phyloP scores from a whole-genome alignment of 1,140 invertebrate species.

The Magallana angulata region DNA sequence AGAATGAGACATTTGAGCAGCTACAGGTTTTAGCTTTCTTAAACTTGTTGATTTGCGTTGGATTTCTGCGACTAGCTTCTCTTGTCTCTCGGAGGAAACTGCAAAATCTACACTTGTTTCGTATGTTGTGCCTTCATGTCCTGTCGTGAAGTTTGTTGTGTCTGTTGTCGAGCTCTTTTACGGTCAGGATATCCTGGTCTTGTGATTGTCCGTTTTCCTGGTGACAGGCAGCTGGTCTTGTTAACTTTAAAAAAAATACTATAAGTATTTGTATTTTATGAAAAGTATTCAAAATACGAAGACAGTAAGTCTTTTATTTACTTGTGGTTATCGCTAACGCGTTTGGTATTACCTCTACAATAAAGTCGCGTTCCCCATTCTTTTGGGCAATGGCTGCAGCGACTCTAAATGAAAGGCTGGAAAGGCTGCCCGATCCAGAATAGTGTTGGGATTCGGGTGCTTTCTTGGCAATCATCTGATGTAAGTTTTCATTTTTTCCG shows the following conservation, averaged over 20 bases:
- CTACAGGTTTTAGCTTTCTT: neutral
- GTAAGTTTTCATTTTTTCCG: neutral
- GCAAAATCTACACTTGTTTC: neutral
- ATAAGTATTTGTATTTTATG: neutral
- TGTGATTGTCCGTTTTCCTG: neutral
- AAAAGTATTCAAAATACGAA: neutral
- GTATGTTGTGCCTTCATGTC: neutral
- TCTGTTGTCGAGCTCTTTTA: neutral
- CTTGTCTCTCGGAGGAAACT: neutral
- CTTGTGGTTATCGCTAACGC: neutral
- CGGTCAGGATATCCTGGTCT: neutral
- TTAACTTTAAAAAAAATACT: too few species aligned
- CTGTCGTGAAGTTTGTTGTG: neutral
- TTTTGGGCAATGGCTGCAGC: neutral
- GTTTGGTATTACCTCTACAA: constrained; percentile 1
- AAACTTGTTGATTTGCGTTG: neutral
- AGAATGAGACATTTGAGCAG: neutral
- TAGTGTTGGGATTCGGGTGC: neutral
- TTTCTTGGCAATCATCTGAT: neutral
- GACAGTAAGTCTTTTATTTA: neutral
- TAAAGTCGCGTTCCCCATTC: constrained; percentile 45
- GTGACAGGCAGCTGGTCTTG: neutral
- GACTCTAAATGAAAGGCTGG: neutral
- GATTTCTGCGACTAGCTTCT: neutral
- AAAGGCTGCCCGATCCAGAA: neutral